Evolutionary conservation across 2,113 vertebrate genomes (phyloP).

Genomic region (Oenanthe oenanthe): DNA sequence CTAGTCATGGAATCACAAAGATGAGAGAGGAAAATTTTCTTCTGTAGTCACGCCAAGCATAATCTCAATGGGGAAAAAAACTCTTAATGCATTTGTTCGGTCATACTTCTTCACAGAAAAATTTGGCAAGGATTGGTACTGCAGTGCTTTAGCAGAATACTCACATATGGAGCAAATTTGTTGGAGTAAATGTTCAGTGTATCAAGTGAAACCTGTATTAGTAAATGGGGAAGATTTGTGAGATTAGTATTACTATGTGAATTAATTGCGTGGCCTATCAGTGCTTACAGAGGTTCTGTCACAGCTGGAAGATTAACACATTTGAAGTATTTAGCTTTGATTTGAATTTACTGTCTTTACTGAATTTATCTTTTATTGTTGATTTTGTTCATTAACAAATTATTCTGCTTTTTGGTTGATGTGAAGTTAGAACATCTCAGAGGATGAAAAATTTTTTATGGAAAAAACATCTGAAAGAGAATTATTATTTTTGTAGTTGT

Average conservation of each 20-base stretch:
- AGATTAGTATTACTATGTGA: not conserved
- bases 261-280: not conserved
- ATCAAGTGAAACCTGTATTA: not conserved
- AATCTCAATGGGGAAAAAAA: not conserved
- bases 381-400: not conserved
- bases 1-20: not conserved
- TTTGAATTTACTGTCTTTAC: not conserved
- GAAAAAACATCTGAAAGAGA: not conserved
- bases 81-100: not conserved
- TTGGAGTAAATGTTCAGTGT: not conserved
- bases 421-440: not conserved
- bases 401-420: not conserved
- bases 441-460: not conserved
- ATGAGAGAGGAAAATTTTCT: not conserved
- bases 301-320: not conserved
- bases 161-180: rapidly evolving
- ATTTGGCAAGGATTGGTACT: not conserved
- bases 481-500: not conserved
- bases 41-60: not conserved
- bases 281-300: not conserved
- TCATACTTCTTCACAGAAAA: not conserved
- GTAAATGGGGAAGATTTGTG: not conserved
- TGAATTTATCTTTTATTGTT: not conserved
- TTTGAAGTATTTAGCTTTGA: not conserved
- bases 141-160: not conserved